Conservation (phyloP, 2,888 invertebrate genomes). For the Hypomecis atomaria region DNA sequence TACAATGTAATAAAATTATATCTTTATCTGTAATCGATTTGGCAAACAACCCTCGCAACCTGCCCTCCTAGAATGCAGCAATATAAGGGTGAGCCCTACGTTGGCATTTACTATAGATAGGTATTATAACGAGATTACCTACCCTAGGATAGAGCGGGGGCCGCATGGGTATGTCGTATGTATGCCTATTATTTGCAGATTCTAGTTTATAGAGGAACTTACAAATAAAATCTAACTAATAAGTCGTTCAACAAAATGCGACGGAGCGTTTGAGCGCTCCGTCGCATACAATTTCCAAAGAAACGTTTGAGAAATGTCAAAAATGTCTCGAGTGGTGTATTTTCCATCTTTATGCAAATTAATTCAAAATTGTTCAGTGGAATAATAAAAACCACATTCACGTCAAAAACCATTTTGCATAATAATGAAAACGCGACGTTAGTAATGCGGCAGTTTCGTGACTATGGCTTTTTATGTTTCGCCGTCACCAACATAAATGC, state of each 20-base stretch:
- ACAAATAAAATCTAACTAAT: too few species aligned
- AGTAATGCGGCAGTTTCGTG: slow-evolving; percentile 17
- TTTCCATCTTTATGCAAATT: slow-evolving; percentile 50
- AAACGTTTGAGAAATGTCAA: slow-evolving; percentile 26
- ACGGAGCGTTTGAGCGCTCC: not conserved
- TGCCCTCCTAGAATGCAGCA: too few species aligned
- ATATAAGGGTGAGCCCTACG: too few species aligned
- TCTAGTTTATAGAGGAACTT: too few species aligned
- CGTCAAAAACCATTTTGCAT: slow-evolving; percentile 51
- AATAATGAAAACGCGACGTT: slow-evolving; percentile 45
- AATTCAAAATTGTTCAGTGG: slow-evolving; percentile 46
- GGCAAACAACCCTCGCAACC: too few species aligned
- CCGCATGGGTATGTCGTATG: too few species aligned
- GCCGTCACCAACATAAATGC: slow-evolving; percentile 1
- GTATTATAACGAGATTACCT: too few species aligned
- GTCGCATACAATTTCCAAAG: not conserved
- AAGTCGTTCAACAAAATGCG: not conserved
- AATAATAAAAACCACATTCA: slow-evolving; percentile 44
- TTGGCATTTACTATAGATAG: too few species aligned
- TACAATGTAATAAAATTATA: too few species aligned
- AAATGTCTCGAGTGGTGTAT: slow-evolving; percentile 16
- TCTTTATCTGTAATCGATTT: too few species aligned
- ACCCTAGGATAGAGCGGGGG: too few species aligned
- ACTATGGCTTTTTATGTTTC: slow-evolving; percentile 15
- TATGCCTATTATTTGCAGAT: too few species aligned